Percentiles rank a stretch among this genome's conserved stretches.
These are phyloP conservation scores for Craseonycteris thonglongyai DNA, from an alignment of 2,113 vertebrate species.

Conservation along the genomic window DNA sequence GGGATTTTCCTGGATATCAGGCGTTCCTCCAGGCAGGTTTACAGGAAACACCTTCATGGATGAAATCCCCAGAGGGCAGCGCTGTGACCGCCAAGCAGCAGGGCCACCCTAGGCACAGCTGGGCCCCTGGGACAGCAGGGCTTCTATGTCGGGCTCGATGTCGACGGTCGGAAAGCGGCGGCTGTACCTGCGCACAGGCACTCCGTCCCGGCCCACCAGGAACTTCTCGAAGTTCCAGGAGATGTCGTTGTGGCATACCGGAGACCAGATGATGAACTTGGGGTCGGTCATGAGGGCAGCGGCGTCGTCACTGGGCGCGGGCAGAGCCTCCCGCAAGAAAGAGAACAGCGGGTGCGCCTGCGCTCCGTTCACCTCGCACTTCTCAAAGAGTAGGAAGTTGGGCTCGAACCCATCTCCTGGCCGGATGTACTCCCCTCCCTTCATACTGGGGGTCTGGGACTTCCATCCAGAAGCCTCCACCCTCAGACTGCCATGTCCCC, in stretches of 20 bases:
- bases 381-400: conserved; percentile 89
- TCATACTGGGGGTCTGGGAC: no score
- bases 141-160: conserved; percentile 91
- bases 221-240: conserved; percentile 98
- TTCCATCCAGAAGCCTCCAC: no score
- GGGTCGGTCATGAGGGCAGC: conserved; percentile 85
- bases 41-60: conserved; percentile 75
- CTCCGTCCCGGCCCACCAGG: conserved; percentile 86
- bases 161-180: conserved; percentile 87
- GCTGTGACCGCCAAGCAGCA: conserved; percentile 16
- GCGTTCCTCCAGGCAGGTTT: conserved; percentile 70
- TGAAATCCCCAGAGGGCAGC: conserved; percentile 55
- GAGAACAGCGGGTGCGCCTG: conserved; percentile 87
- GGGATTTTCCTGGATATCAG: conserved; percentile 72
- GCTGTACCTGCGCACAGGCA: conserved; percentile 92
- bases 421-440: conserved; percentile 88
- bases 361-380: conserved; percentile 92
- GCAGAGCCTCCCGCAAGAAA: conserved; percentile 84
- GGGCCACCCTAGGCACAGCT: background rate
- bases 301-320: conserved; percentile 84
- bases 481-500: no score
- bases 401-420: conserved; percentile 92
- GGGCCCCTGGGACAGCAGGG: conserved; percentile 77
- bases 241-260: conserved; percentile 89
- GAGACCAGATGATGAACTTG: conserved; percentile 90